phyloP scores from a whole-genome alignment of 2,888 invertebrate species.

The Augiades crinisus region DNA sequence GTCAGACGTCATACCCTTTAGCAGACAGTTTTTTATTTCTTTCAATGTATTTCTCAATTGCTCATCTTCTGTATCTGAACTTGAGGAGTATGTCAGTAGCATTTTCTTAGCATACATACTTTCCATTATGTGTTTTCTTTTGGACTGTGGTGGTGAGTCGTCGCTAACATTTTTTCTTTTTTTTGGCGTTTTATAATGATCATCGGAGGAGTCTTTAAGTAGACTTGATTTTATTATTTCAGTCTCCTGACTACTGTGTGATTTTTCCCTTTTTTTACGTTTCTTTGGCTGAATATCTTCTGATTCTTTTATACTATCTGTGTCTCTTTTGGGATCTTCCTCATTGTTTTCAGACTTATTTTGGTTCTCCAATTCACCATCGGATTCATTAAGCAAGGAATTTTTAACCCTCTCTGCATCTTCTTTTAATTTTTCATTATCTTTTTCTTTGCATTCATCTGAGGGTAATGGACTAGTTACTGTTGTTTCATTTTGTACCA shows the following conservation, averaged over 20 bases:
- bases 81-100: constrained; percentile 56
- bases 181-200: constrained; percentile 34
- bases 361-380: constrained; percentile 8
- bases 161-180: constrained; percentile 33
- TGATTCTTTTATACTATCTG: not conserved
- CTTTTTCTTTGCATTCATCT: constrained; percentile 10
- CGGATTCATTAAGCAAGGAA: constrained; percentile 3
- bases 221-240: constrained; percentile 38
- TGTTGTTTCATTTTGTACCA: no score
- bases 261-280: not conserved
- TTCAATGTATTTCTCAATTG: constrained; percentile 44
- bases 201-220: constrained; percentile 41
- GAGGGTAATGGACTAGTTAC: not conserved
- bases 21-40: constrained; percentile 48
- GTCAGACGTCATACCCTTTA: constrained; percentile 46
- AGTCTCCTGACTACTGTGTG: not conserved
- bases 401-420: constrained; percentile 16
- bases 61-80: constrained; percentile 66
- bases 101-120: constrained; percentile 62
- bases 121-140: constrained; percentile 54
- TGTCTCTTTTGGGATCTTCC: not conserved
- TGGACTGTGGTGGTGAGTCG: constrained; percentile 41
- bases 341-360: not conserved
- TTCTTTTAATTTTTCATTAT: constrained; percentile 27
- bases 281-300: not conserved